phyloP scores from a whole-genome alignment of 2,113 vertebrate genomes.

The Paratilapia polleni region DNA sequence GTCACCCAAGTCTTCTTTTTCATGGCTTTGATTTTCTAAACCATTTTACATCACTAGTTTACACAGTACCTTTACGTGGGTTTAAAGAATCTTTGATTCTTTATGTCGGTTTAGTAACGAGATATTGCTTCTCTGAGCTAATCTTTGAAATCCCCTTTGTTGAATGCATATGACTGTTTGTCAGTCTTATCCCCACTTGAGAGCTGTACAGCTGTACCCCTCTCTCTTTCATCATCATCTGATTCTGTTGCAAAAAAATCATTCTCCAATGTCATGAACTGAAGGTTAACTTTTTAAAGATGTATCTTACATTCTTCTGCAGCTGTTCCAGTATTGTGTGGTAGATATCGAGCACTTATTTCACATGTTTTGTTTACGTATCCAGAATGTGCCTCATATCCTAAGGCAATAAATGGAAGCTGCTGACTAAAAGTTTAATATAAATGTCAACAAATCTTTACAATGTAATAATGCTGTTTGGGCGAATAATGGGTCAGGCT shows the following conservation, averaged over 20 bases:
- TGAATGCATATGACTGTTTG: not conserved
- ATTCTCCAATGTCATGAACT: not conserved
- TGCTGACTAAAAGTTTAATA: constrained; percentile 14
- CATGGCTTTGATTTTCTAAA: not conserved
- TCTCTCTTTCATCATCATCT: not conserved
- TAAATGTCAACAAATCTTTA: constrained; percentile 24
- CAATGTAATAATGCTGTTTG: not conserved
- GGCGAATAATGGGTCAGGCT: not conserved
- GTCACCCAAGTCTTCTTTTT: not conserved
- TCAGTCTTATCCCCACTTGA: not conserved
- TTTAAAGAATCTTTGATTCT: accelerated
- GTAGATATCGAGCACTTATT: not conserved
- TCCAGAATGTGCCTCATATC: not conserved
- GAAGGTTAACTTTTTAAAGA: not conserved
- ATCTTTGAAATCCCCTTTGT: too few species aligned
- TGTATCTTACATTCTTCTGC: not conserved
- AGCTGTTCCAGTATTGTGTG: not conserved
- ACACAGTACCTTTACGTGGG: not conserved
- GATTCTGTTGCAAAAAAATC: not conserved
- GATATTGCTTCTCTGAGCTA: too few species aligned
- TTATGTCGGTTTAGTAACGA: not conserved
- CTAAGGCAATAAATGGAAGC: not conserved
- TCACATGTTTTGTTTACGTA: not conserved
- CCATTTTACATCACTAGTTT: not conserved
- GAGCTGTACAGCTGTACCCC: not conserved